Evolutionary conservation across 2,797 vertebrate genomes (phyloP).

Genomic region (Xiphorhynchus erythropygius): DNA sequence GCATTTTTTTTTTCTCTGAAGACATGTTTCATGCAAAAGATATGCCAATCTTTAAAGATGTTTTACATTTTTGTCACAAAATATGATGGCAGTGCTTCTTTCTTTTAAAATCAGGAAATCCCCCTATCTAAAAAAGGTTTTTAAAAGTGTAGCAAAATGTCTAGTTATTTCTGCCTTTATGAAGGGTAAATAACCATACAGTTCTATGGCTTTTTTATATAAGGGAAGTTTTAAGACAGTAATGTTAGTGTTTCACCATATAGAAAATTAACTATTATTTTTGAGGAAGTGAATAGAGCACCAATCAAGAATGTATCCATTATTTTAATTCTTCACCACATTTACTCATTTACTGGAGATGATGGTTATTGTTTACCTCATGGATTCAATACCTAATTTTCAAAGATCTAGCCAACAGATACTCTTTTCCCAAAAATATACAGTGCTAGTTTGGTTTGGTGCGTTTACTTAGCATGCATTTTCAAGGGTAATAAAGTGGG

Average conservation of each 20-base stretch:
- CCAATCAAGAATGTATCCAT: neutral
- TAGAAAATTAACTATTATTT: neutral
- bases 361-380: neutral
- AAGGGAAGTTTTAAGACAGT: neutral
- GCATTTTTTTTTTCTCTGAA: constrained; percentile 6
- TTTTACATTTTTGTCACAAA: constrained; percentile 31
- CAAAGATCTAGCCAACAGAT: neutral
- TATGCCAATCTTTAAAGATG: constrained; percentile 39
- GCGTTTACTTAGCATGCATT: neutral
- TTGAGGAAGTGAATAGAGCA: neutral
- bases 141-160: neutral
- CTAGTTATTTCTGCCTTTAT: neutral
- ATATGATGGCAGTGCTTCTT: neutral
- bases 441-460: neutral
- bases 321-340: neutral
- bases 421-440: neutral
- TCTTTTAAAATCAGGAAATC: neutral
- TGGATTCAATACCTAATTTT: fast-evolving
- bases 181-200: neutral
- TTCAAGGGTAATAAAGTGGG: neutral
- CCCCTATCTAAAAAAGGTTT: neutral
- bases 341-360: neutral
- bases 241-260: neutral
- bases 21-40: constrained; percentile 60
- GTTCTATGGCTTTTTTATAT: neutral